A percentile compares a stretch with the other conserved stretches of the same genome.
phyloP scores from a whole-genome alignment of 1,140 invertebrate genomes.

The Bradynema listronoti region DNA sequence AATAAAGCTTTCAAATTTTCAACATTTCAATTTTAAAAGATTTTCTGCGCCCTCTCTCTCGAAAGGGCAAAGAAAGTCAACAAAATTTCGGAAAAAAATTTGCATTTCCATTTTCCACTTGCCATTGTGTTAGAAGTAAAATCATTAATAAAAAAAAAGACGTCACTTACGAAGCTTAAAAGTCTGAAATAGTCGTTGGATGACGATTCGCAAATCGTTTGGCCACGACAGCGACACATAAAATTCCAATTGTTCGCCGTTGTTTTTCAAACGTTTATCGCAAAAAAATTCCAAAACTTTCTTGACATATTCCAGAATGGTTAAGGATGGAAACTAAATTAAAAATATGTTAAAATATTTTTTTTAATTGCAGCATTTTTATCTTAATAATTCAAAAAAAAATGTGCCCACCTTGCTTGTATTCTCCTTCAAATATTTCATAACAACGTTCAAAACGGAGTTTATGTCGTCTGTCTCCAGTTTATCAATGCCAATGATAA shows the following conservation, averaged over 20 bases:
- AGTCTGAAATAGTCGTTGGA: constrained; percentile 3
- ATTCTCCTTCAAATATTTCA: constrained; percentile 2
- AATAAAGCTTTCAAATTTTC: too few relatives aligned
- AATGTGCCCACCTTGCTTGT: not conserved
- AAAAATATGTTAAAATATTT: not conserved
- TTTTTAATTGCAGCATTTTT: not conserved
- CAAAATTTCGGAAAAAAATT: too few relatives aligned
- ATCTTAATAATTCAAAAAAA: not conserved
- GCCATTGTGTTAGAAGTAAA: too few relatives aligned
- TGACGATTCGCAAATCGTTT: not conserved
- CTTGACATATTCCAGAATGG: not conserved
- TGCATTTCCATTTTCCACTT: too few relatives aligned
- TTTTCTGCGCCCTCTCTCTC: too few relatives aligned
- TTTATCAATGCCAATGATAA: constrained; percentile 5
- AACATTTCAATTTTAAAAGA: too few relatives aligned
- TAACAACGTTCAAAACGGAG: not conserved
- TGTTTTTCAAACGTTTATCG: too few relatives aligned
- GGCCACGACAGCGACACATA: constrained; percentile 1
- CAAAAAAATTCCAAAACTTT: too few relatives aligned
- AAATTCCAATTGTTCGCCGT: too few relatives aligned
- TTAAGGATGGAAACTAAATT: not conserved
- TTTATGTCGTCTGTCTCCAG: constrained; percentile 3
- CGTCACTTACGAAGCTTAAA: constrained; percentile 6
- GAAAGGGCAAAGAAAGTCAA: too few relatives aligned
- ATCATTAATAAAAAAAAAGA: too few relatives aligned